These are phyloP conservation scores for Apamea epomidion DNA, from an alignment of 2,888 invertebrate species.

Conservation along the genomic window DNA sequence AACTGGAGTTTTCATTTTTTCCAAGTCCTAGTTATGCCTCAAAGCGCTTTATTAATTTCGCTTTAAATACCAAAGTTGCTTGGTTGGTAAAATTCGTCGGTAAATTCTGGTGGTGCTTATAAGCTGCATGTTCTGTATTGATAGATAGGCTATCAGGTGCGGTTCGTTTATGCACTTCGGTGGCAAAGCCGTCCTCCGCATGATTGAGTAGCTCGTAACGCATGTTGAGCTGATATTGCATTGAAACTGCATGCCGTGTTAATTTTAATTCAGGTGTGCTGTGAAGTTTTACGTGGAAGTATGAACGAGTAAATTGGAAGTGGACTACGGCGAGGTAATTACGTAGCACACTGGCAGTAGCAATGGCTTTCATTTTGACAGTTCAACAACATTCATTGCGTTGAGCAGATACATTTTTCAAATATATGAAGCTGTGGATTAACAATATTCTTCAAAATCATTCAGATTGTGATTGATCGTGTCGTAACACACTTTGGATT, in stretches of 20 bases:
- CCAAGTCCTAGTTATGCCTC: constrained; percentile 22
- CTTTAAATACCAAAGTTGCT: constrained; percentile 41
- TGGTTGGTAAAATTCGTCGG: constrained; percentile 25
- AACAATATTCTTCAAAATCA: not conserved
- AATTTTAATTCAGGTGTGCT: constrained; percentile 38
- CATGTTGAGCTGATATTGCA: constrained; percentile 44
- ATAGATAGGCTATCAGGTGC: constrained; percentile 33
- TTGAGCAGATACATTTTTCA: not conserved
- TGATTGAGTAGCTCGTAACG: constrained; percentile 56
- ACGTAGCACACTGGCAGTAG: not conserved
- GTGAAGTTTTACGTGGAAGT: not conserved
- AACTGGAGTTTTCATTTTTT: constrained; percentile 11
- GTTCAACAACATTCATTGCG: not conserved
- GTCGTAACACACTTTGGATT: too few relatives aligned
- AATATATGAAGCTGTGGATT: not conserved
- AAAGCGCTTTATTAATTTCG: constrained; percentile 42
- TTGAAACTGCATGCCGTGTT: constrained; percentile 35
- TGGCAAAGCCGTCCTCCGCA: constrained; percentile 32
- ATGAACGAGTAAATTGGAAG: not conserved
- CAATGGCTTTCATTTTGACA: not conserved
- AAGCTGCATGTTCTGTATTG: constrained; percentile 35
- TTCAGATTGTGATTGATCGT: not conserved
- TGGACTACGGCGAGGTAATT: not conserved
- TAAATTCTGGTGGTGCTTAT: constrained; percentile 29
- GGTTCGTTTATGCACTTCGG: constrained; percentile 49